Evolutionary conservation across 2,888 invertebrate species (phyloP).

Genomic region (Tryphoninae sp.): DNA sequence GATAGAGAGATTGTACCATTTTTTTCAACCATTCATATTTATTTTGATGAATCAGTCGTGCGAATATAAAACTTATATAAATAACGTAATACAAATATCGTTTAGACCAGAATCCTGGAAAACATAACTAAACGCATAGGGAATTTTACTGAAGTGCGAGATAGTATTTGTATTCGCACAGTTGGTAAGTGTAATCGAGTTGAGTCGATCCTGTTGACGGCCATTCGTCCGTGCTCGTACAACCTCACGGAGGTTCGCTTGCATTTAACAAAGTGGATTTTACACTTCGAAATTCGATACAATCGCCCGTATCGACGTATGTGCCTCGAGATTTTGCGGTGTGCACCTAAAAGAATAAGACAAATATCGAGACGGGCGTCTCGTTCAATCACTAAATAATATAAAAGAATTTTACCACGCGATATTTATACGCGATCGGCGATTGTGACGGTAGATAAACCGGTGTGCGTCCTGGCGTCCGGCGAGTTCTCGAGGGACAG

Average conservation of each 20-base stretch:
- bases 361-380: background rate
- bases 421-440: background rate
- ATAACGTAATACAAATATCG: too few relatives aligned
- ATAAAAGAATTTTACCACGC: background rate
- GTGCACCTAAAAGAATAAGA: background rate
- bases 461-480: slow-evolving; percentile 41
- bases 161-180: too few relatives aligned
- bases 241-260: slow-evolving; percentile 76
- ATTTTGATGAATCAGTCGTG: background rate
- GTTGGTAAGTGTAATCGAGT: too few relatives aligned
- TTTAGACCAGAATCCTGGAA: too few relatives aligned
- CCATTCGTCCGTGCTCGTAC: slow-evolving; percentile 46
- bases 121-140: too few relatives aligned
- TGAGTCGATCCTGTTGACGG: background rate
- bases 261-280: slow-evolving; percentile 73
- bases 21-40: background rate
- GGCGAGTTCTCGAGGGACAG: slow-evolving; percentile 4
- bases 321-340: background rate
- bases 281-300: slow-evolving; percentile 68
- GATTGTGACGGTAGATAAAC: slow-evolving; percentile 5
- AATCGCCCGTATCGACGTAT: slow-evolving; percentile 11
- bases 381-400: background rate
- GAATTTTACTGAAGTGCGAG: too few relatives aligned
- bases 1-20: too few relatives aligned
- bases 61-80: background rate